These are phyloP conservation scores for Phallusia fumigata DNA, from an alignment of 23 tunicate species.

Conservation along the genomic window DNA sequence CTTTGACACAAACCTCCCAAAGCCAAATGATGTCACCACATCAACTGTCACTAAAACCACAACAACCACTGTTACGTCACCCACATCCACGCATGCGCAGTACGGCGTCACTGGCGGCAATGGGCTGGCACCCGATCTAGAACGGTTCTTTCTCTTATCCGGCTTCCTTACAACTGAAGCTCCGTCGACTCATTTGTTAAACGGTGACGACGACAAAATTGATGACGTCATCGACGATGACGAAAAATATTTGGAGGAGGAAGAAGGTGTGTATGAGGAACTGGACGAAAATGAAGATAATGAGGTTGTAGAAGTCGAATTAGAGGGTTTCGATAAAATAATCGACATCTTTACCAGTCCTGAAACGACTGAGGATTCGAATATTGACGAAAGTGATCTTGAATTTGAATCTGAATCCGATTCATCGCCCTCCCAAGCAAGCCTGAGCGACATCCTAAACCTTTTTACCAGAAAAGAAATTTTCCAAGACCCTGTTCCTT, in stretches of 20 bases:
- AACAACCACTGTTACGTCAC: constrained; percentile 2
- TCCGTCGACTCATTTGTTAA: neutral
- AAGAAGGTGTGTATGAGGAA: neutral
- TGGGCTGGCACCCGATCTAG: neutral
- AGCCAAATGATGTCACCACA: neutral
- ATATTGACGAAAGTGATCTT: neutral
- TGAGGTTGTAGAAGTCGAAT: neutral
- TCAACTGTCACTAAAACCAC: neutral
- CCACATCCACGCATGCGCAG: neutral
- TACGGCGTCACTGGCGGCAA: neutral
- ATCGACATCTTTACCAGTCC: neutral
- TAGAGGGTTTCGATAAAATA: neutral
- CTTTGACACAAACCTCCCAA: neutral
- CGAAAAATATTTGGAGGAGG: neutral
- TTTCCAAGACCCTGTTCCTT: neutral
- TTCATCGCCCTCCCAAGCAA: neutral
- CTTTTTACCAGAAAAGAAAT: neutral
- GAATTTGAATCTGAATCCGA: neutral
- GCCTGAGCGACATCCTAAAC: neutral
- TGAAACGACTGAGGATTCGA: neutral
- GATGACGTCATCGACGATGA: neutral
- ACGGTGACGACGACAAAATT: neutral
- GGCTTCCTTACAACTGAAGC: neutral
- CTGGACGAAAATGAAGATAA: neutral
- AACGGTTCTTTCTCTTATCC: neutral